Evolutionary conservation across 2,888 invertebrate genomes (phyloP).

Genomic region (Rotaria macrura): DNA sequence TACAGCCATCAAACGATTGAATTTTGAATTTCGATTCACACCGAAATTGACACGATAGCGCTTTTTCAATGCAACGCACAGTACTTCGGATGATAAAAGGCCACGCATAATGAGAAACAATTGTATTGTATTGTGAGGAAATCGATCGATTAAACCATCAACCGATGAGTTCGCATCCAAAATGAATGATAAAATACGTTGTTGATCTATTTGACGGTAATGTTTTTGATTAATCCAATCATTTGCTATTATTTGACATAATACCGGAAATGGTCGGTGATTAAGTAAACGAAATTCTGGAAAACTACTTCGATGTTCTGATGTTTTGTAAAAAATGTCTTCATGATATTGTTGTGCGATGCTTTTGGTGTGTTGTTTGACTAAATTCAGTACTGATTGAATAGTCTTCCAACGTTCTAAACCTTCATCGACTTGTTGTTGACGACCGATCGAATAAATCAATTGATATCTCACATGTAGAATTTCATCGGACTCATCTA

Average conservation of each 20-base stretch:
- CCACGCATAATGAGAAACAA: not conserved
- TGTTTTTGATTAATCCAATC: not conserved
- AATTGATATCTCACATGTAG: not conserved
- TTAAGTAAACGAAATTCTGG: not conserved
- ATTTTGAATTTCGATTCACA: not conserved
- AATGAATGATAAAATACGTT: not conserved
- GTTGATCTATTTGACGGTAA: not conserved
- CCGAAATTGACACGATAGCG: constrained; percentile 6
- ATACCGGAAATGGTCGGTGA: not conserved
- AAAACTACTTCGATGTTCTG: not conserved
- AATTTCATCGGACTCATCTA: not conserved
- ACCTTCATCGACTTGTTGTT: not conserved
- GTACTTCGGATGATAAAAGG: not conserved
- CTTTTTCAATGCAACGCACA: not conserved
- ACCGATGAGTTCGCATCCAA: not conserved
- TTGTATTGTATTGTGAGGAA: not conserved
- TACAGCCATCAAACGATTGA: not conserved
- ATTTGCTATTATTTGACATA: not conserved
- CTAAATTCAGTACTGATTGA: not conserved
- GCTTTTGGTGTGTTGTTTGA: not conserved
- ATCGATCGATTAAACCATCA: not conserved
- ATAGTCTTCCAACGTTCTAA: not conserved
- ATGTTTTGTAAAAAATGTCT: not conserved
- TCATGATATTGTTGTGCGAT: not conserved
- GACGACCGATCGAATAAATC: not conserved